Conservation (phyloP, 2,113 vertebrate genomes). For the Sinocyclocheilus anophthalmus region DNA sequence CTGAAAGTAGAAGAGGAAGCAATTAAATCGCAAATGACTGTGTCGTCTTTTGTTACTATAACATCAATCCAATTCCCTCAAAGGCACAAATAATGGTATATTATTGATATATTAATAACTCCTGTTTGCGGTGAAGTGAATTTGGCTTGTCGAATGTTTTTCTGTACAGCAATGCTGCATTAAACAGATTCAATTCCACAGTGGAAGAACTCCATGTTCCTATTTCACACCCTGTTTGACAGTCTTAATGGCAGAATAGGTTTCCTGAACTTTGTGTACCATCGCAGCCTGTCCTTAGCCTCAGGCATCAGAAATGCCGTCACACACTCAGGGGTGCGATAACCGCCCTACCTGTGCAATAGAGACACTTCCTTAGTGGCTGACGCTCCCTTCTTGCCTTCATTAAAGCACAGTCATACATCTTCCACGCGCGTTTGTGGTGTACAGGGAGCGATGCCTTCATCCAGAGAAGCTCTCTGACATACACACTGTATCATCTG, state of each 20-base stretch:
- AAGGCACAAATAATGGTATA: background rate
- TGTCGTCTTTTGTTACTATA: background rate
- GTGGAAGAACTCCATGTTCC: slow-evolving; percentile 13
- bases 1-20: slow-evolving; percentile 7
- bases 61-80: slow-evolving; percentile 9
- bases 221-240: slow-evolving; percentile 41
- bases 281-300: slow-evolving; percentile 56
- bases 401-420: slow-evolving; percentile 74
- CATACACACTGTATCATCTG: slow-evolving; percentile 74
- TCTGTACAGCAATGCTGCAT: background rate
- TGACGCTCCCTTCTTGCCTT: slow-evolving; percentile 68
- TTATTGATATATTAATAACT: slow-evolving; percentile 29
- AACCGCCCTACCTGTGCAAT: slow-evolving; percentile 68
- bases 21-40: slow-evolving; percentile 37
- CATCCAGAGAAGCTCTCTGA: slow-evolving; percentile 65
- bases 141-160: slow-evolving; percentile 16
- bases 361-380: slow-evolving; percentile 71
- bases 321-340: slow-evolving; percentile 67
- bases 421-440: slow-evolving; percentile 68
- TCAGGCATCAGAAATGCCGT: slow-evolving; percentile 60
- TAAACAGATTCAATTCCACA: slow-evolving; percentile 9
- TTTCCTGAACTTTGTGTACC: slow-evolving; percentile 45
- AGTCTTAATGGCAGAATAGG: slow-evolving; percentile 12
- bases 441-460: slow-evolving; percentile 59
- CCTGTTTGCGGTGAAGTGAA: background rate